Base-by-base conservation (phyloP, 2,797 vertebrate genomes). In the Sebastes nivosus region DNA sequence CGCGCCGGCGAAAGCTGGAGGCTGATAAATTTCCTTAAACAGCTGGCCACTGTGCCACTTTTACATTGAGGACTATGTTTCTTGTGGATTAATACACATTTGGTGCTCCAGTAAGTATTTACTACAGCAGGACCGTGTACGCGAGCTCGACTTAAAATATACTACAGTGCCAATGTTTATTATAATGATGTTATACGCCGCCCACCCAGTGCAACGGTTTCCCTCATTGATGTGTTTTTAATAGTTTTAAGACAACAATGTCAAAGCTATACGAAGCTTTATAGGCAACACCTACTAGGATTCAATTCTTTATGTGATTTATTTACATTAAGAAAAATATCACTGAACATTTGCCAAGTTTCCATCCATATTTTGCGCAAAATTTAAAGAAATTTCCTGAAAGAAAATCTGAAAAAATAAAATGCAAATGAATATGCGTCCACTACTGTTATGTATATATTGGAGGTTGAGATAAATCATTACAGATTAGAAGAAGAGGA, bases 321-420 rank as follows among this genome's bases (percentile, higher is more conserved):
- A 42, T 42, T 42, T 14, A 42, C 36, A 38, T 38, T 14, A 38
- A 14, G 36, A 14, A 42, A 42, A 42, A 42, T 42, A 3, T 42
- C 38, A 42, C 38, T 42, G 38, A 42, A 36, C 36, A 38, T 38
- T 6, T 42, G 38, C 13, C 13, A 14, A 42, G 38, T 42, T 42
- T 42, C 38, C 38, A 14, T 42, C 38, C 46, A 50, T 0, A 50
- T 20, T 50, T 50, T 50, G 42, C 6, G 0, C 46, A 50, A 50
- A 50, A 0, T 50, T 38, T 55, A 2, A 30, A 16, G 0, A 0
- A 25, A n/a, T n/a, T 6, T 34, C 6, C 18, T 16, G 14, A 42
- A 16, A 8, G 13, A 18, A 50, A 42, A 63, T 55, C 5, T 6
- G 3, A 11, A 13, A 60, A 61, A 36, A 54, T 52, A 61, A 29